phyloP scores from a whole-genome alignment of 1,140 invertebrate species.

The Monochamus saltuarius region DNA sequence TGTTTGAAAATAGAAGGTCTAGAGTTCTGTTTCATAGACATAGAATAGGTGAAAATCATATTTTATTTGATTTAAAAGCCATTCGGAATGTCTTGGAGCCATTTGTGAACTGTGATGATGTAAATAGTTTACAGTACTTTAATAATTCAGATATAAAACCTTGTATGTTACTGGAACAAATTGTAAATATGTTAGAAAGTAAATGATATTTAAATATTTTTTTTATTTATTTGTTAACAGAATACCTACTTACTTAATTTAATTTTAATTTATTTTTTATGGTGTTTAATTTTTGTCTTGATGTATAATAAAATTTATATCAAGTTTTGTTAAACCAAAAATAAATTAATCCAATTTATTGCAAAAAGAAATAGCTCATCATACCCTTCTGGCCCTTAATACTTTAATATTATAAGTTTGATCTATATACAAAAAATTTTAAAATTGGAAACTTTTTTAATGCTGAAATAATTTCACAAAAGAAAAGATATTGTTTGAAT shows the following conservation, averaged over 20 bases:
- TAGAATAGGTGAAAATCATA: slow-evolving; percentile 52
- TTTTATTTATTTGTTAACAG: neutral
- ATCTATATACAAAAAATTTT: too few relatives aligned
- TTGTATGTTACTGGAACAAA: slow-evolving; percentile 15
- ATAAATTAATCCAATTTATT: too few relatives aligned
- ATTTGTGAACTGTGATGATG: slow-evolving; percentile 38
- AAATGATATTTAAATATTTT: neutral
- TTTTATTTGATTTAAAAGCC: slow-evolving; percentile 53
- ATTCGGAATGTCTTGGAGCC: slow-evolving; percentile 51
- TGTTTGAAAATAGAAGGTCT: slow-evolving; percentile 25
- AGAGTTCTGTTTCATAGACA: slow-evolving; percentile 48
- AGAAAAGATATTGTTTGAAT: too few relatives aligned
- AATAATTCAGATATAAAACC: slow-evolving; percentile 8
- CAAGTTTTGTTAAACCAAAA: too few relatives aligned
- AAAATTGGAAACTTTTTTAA: too few relatives aligned
- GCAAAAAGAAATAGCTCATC: too few relatives aligned
- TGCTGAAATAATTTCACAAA: too few relatives aligned
- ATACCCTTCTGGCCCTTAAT: too few relatives aligned
- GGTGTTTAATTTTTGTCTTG: neutral
- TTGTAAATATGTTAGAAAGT: slow-evolving; percentile 16
- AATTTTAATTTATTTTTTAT: neutral
- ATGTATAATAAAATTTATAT: too few relatives aligned
- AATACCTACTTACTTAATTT: neutral
- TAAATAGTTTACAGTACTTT: slow-evolving; percentile 19
- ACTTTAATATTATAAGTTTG: too few relatives aligned